phyloP scores from a whole-genome alignment of 2,113 vertebrate genomes.

The Syngnathus scovelli region DNA sequence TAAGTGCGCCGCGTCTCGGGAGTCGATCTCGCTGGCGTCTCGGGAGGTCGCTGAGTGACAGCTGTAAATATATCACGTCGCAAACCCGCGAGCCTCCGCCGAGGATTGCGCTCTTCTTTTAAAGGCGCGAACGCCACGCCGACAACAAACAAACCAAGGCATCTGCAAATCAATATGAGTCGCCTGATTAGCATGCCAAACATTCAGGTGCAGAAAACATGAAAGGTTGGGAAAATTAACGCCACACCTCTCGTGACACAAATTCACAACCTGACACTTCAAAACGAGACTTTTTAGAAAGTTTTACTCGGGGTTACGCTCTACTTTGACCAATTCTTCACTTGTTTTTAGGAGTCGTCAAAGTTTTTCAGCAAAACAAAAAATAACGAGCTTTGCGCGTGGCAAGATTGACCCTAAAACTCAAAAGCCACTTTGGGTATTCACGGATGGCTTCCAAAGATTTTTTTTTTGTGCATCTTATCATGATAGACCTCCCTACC shows the following conservation, averaged over 20 bases:
- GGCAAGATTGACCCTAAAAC: not conserved
- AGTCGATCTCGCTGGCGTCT: conserved; percentile 60
- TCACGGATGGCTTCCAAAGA: not conserved
- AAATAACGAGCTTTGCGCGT: too few species aligned
- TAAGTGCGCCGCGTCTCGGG: conserved; percentile 61
- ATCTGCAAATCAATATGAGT: conserved; percentile 42
- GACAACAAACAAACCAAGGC: conserved; percentile 47
- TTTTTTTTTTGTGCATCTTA: not conserved
- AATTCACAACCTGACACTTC: not conserved
- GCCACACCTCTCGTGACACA: not conserved
- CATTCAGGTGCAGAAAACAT: not conserved
- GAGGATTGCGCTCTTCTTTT: conserved; percentile 45
- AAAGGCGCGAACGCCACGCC: conserved; percentile 49
- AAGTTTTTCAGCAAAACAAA: not conserved
- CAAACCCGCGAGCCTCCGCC: conserved; percentile 49
- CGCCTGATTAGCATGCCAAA: conserved; percentile 3
- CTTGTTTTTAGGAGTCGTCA: not conserved
- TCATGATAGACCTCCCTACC: not conserved
- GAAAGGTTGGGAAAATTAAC: not conserved
- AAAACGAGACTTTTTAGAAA: not conserved
- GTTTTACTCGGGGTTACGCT: not conserved
- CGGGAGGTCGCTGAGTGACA: conserved; percentile 68
- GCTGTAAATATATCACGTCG: conserved; percentile 63
- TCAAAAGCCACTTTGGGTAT: not conserved
- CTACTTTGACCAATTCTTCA: not conserved